phyloP scores from a whole-genome alignment of 2,888 invertebrate genomes.

The Megaustenia siamemsis region DNA sequence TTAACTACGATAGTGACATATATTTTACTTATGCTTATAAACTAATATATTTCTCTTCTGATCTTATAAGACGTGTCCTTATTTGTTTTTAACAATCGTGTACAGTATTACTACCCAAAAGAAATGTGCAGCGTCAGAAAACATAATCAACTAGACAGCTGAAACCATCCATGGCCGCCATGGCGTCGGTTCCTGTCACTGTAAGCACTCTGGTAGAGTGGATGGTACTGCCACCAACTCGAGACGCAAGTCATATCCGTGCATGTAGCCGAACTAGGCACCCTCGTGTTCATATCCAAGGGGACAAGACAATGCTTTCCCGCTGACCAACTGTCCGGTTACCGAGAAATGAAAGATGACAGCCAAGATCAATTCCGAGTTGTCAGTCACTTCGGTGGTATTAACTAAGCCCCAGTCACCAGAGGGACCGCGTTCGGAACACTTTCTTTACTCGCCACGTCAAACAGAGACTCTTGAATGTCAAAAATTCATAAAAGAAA shows the following conservation, averaged over 20 bases:
- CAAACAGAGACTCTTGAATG: constrained; percentile 15
- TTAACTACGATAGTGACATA: no score
- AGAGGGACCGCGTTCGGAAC: neutral
- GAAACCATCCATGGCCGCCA: neutral
- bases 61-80: no score
- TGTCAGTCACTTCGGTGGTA: constrained; percentile 41
- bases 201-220: constrained; percentile 16
- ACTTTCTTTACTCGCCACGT: constrained; percentile 17
- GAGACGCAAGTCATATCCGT: neutral
- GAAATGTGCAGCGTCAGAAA: neutral
- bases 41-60: no score
- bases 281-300: neutral
- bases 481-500: constrained; percentile 51
- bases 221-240: neutral
- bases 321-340: constrained; percentile 8
- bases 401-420: constrained; percentile 37
- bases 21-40: no score
- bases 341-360: constrained; percentile 38
- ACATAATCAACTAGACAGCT: neutral
- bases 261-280: neutral
- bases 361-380: constrained; percentile 42
- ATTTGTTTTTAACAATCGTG: no score
- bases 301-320: constrained; percentile 45
- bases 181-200: constrained; percentile 1
- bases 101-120: no score